phyloP scores from a whole-genome alignment of 2,888 invertebrate genomes.

The Siphlonurus alternatus region DNA sequence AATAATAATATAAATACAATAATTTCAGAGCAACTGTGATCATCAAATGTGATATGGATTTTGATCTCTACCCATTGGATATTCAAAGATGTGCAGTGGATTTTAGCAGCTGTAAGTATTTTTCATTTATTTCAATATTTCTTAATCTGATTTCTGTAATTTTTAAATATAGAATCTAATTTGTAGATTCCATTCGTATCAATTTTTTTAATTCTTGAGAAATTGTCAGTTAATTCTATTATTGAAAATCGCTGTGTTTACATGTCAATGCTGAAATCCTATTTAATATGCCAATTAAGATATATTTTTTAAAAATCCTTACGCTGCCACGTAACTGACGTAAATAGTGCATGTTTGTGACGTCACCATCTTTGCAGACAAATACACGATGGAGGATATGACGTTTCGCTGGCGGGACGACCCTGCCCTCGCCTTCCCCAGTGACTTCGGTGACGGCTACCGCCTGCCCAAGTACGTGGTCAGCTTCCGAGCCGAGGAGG shows the following conservation, averaged over 20 bases:
- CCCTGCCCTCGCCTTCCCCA: constrained; percentile 32
- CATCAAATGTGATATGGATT: constrained; percentile 48
- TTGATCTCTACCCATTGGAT: constrained; percentile 43
- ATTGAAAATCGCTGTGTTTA: not conserved
- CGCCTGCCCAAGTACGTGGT: constrained; percentile 46
- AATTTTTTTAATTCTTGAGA: not conserved
- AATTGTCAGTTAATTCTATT: not conserved
- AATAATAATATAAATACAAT: too few species aligned
- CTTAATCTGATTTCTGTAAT: not conserved
- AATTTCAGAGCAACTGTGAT: constrained; percentile 46
- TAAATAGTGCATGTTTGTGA: too few species aligned
- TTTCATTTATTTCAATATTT: not conserved
- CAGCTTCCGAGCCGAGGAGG: constrained; percentile 40
- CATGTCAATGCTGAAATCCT: too few species aligned
- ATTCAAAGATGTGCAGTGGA: constrained; percentile 45
- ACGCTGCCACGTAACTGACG: too few species aligned
- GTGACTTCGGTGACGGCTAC: constrained; percentile 34
- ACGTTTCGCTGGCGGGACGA: constrained; percentile 44
- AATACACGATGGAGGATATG: constrained; percentile 40
- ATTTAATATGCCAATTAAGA: too few species aligned
- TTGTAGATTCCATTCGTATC: constrained; percentile 3
- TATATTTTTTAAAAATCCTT: too few species aligned
- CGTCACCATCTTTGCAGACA: constrained; percentile 29
- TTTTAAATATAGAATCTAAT: constrained; percentile 7
- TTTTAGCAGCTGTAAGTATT: constrained; percentile 43